These are phyloP conservation scores for Lateolabrax maculatus DNA, from an alignment of 2,797 vertebrate species.

Conservation along the genomic window DNA sequence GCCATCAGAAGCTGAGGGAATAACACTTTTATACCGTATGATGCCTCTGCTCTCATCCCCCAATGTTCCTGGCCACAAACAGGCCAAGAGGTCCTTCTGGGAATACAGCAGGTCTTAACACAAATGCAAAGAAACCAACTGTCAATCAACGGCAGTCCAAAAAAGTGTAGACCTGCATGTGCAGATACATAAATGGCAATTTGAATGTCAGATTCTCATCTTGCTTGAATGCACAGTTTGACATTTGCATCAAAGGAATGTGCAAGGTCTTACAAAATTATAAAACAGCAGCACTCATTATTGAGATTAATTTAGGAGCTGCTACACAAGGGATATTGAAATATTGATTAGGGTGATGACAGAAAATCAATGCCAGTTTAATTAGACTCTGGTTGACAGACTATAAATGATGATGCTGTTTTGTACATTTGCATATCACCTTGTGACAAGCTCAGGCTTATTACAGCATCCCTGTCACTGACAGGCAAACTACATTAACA, in stretches of 20 bases:
- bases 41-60: slow-evolving; percentile 43
- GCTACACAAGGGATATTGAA: slow-evolving; percentile 59
- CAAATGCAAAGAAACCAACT: slow-evolving; percentile 18
- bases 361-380: slow-evolving; percentile 61
- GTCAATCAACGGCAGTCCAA: slow-evolving; percentile 24
- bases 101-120: slow-evolving; percentile 34
- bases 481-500: slow-evolving; percentile 6
- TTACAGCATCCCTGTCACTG: neutral
- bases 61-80: slow-evolving; percentile 31
- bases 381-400: slow-evolving; percentile 40
- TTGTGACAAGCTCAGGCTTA: slow-evolving; percentile 15
- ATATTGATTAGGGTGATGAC: slow-evolving; percentile 56
- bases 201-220: slow-evolving; percentile 65
- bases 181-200: slow-evolving; percentile 56
- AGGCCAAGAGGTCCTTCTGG: slow-evolving; percentile 44
- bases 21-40: slow-evolving; percentile 56
- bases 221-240: slow-evolving; percentile 53
- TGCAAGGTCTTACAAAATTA: slow-evolving; percentile 37
- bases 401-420: slow-evolving; percentile 38
- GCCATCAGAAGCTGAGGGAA: slow-evolving; percentile 58
- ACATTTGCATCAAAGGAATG: slow-evolving; percentile 66
- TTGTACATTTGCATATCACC: slow-evolving; percentile 60
- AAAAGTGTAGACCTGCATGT: slow-evolving; percentile 41
- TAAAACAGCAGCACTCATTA: slow-evolving; percentile 47
- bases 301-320: slow-evolving; percentile 55